Base-by-base conservation (phyloP, 2,113 vertebrate genomes). In the Scytalopus superciliaris region DNA sequence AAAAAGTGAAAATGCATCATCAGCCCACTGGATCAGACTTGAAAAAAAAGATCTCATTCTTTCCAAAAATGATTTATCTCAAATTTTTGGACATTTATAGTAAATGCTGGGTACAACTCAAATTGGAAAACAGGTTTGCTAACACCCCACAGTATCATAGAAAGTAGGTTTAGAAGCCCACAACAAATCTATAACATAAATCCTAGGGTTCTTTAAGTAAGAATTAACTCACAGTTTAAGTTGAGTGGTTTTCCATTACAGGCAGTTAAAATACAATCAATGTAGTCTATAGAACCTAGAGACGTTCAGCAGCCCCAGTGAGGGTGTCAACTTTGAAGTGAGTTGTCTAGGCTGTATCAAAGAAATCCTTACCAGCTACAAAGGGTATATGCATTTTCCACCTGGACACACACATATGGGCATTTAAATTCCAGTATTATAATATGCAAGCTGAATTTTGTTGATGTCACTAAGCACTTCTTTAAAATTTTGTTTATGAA, bases 321-420 rank as follows among this genome's bases (percentile, higher is more conserved):
- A 0, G 0, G 14, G 4, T 35, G 35, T 35, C 27, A 21, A 19
- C n/a, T 59, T 44, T 2, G 4, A 59, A 59, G 6, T 31, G 50
- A 62, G 5, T 12, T 45, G 22, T 31, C 28, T 19, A 12, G 24
- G 24, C 52, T 78, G 50, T 47, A 75, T 40, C 39, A 76, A 35
- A 19, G 23, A 60, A 16, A 47, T 31, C 49, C 27, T 59, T 68
- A 42, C 14, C 4, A 5, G 10, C 30, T 76, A 9, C 39, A 66
- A 78, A 2, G 16, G 10, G 3, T 21, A 7, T 27, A 47, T 3
- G 6, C 56, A 84, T 40, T 73, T 66, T 57, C 5, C 21, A 52
- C 2, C 0, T 31, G 21, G 15, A n/a, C 8, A 60, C 30, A 8
- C 40, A 27, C 24, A 40, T 42, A 52, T 10, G 16, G 49, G 18